Conservation (phyloP, 2,797 vertebrate species). For the Pelodytes ibericus region DNA sequence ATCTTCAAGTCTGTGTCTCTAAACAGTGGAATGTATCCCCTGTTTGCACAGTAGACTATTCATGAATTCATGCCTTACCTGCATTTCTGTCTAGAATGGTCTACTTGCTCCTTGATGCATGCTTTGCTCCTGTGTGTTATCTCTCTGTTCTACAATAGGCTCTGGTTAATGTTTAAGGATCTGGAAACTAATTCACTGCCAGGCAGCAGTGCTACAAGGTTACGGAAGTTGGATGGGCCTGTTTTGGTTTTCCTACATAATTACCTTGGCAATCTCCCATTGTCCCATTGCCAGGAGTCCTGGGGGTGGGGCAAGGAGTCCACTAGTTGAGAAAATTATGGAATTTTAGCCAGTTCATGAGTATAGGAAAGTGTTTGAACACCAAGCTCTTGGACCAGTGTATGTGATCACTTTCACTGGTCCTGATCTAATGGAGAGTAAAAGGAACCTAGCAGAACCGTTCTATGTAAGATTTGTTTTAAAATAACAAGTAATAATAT, state of each 20-base stretch:
- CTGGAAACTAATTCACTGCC: constrained; percentile 39
- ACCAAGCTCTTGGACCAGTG: too few species aligned
- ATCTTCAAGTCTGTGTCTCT: constrained; percentile 3
- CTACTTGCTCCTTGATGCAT: constrained; percentile 40
- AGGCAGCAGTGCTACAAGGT: background rate
- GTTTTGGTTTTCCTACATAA: too few species aligned
- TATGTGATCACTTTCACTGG: too few species aligned
- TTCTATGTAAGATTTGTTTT: too few species aligned
- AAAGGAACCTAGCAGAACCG: too few species aligned
- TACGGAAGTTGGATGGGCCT: background rate
- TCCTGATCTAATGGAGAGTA: too few species aligned
- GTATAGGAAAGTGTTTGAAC: too few species aligned
- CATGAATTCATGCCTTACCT: constrained; percentile 42
- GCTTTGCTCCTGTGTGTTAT: constrained; percentile 48
- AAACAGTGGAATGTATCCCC: constrained; percentile 39
- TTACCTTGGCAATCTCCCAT: too few species aligned
- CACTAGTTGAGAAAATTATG: too few species aligned
- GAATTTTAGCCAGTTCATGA: too few species aligned
- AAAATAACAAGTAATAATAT: too few species aligned
- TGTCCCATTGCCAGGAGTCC: too few species aligned
- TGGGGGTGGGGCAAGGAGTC: background rate
- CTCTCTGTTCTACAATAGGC: constrained; percentile 38
- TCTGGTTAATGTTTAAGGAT: constrained; percentile 50
- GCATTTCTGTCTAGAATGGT: constrained; percentile 14
- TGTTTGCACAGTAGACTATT: constrained; percentile 51